These are phyloP conservation scores for Gallinago undulata DNA, from an alignment of 2,113 vertebrate species.

Conservation along the genomic window DNA sequence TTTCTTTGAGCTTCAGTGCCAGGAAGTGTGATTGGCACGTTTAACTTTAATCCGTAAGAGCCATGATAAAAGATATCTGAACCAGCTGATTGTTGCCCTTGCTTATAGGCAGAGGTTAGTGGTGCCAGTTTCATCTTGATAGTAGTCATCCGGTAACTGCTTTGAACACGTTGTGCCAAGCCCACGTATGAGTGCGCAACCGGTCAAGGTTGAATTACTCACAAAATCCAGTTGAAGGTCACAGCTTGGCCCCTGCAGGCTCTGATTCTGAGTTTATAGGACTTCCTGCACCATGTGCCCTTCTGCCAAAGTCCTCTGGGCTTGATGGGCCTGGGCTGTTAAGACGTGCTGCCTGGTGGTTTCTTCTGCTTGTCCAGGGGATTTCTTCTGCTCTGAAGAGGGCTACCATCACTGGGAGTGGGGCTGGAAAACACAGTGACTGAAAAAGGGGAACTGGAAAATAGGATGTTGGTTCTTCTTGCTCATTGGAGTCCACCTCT, in stretches of 20 bases:
- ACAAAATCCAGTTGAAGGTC: constrained; percentile 5
- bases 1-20: background rate
- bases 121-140: background rate
- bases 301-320: background rate
- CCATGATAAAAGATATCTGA: background rate
- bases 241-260: background rate
- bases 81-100: background rate
- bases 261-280: background rate
- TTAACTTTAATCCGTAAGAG: background rate
- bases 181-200: background rate
- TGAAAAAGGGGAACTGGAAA: constrained; percentile 12
- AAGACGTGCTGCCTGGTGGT: rapidly evolving
- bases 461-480: background rate
- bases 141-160: background rate
- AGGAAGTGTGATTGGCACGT: background rate
- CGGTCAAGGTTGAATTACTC: background rate
- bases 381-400: background rate
- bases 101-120: background rate
- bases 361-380: background rate
- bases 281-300: background rate
- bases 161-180: background rate
- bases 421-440: background rate
- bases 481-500: background rate
- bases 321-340: background rate
- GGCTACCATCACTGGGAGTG: background rate